These are phyloP conservation scores for Drosophila tristis DNA, from an alignment of 1,140 invertebrate genomes.

Conservation along the genomic window DNA sequence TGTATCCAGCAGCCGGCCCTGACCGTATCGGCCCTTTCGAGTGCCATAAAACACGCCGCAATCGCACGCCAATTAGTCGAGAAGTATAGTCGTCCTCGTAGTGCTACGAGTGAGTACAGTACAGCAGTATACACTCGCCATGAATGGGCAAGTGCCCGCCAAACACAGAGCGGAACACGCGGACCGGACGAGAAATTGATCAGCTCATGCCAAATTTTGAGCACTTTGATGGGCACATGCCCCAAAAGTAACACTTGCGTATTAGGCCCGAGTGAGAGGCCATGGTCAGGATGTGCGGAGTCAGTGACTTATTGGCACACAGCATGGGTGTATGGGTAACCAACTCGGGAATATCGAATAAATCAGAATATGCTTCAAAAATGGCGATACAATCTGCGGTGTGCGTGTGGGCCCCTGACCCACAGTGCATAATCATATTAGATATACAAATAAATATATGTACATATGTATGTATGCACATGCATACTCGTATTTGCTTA, in stretches of 20 bases:
- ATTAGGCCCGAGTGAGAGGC: no score
- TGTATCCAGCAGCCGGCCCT: conserved; percentile 1
- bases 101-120: no score
- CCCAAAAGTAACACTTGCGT: no score
- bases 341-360: neutral
- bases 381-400: conserved; percentile 13
- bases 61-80: conserved; percentile 1
- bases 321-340: neutral
- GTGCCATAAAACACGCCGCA: conserved; percentile 20
- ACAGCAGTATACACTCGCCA: neutral
- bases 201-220: conserved; percentile 8
- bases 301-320: neutral
- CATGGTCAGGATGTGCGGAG: no score
- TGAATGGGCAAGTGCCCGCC: neutral
- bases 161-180: neutral
- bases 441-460: conserved; percentile 2
- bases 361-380: conserved; percentile 2
- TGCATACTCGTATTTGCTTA: neutral
- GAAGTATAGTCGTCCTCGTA: no score
- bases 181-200: neutral
- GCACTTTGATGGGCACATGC: neutral
- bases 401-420: conserved; percentile 21
- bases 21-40: conserved; percentile 12
- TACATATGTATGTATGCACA: neutral
- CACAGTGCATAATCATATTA: conserved; percentile 49